A percentile compares a stretch with the other conserved stretches of the same genome.
These are phyloP conservation scores for Belonocnema kinseyi DNA, from an alignment of 1,140 invertebrate species.

Conservation along the genomic window DNA sequence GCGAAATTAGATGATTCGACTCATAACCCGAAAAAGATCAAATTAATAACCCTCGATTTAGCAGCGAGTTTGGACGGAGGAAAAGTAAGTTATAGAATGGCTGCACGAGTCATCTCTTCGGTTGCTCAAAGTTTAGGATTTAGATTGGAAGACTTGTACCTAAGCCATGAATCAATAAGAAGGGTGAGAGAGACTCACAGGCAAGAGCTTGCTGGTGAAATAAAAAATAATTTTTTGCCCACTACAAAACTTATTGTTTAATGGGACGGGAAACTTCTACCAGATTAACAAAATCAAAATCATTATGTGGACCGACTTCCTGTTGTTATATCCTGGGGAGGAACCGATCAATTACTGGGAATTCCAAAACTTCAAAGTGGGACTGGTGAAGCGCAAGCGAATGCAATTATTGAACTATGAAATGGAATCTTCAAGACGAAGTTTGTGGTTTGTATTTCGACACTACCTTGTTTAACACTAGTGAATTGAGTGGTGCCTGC, in stretches of 20 bases:
- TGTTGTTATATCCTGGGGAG: slow-evolving; percentile 34
- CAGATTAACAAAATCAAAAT: slow-evolving; percentile 6
- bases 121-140: too few species aligned
- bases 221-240: too few species aligned
- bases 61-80: too few species aligned
- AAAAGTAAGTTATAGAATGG: too few species aligned
- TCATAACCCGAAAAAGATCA: too few species aligned
- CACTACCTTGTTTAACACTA: slow-evolving; percentile 42
- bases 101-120: too few species aligned
- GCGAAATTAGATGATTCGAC: too few species aligned
- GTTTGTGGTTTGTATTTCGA: slow-evolving; percentile 41
- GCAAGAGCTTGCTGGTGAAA: too few species aligned
- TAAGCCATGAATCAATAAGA: too few species aligned
- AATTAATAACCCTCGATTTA: too few species aligned
- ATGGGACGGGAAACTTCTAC: slow-evolving; percentile 40
- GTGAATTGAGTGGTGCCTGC: slow-evolving; percentile 39
- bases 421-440: slow-evolving; percentile 37
- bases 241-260: slow-evolving; percentile 37
- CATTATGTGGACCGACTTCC: slow-evolving; percentile 34
- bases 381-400: not conserved
- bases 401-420: not conserved
- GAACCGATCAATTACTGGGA: slow-evolving; percentile 33
- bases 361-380: slow-evolving; percentile 4
- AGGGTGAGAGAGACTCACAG: too few species aligned
- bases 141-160: too few species aligned